A percentile compares a stretch with the other conserved stretches of the same genome.
phyloP scores from a whole-genome alignment of 2,888 invertebrate species.

The Anticlea derivata region DNA sequence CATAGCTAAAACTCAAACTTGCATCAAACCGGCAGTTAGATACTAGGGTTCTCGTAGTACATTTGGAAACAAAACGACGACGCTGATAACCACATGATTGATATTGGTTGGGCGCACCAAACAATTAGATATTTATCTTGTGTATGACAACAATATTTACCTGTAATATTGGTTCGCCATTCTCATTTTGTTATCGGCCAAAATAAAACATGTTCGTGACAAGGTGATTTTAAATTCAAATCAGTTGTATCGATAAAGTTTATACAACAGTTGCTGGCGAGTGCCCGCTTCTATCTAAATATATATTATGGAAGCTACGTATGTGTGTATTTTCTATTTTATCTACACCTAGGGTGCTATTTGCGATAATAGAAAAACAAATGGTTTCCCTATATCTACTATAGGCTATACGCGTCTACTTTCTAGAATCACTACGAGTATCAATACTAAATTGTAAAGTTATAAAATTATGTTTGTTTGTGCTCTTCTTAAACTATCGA shows the following conservation, averaged over 20 bases:
- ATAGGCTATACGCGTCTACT: not conserved
- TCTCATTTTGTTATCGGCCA: constrained; percentile 34
- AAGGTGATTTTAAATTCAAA: constrained; percentile 44
- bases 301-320: constrained; percentile 34
- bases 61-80: too few relatives aligned
- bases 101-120: not conserved
- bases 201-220: constrained; percentile 39
- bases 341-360: constrained; percentile 13
- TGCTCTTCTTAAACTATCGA: too few relatives aligned
- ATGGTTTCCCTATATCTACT: not conserved
- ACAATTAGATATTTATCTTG: constrained; percentile 17
- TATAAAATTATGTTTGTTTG: too few relatives aligned
- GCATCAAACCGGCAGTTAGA: not conserved
- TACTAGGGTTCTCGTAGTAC: too few relatives aligned
- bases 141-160: constrained; percentile 21
- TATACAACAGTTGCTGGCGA: constrained; percentile 33
- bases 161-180: constrained; percentile 17
- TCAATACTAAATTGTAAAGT: too few relatives aligned
- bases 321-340: constrained; percentile 11
- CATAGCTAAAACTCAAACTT: not conserved
- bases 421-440: not conserved
- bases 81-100: too few relatives aligned
- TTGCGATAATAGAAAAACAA: constrained; percentile 5
- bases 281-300: constrained; percentile 28
- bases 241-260: constrained; percentile 43